A percentile compares a stretch with the other conserved stretches of the same genome.
These are phyloP conservation scores for Drosophila rhopaloa DNA, from an alignment of 1,140 invertebrate genomes.

Conservation along the genomic window DNA sequence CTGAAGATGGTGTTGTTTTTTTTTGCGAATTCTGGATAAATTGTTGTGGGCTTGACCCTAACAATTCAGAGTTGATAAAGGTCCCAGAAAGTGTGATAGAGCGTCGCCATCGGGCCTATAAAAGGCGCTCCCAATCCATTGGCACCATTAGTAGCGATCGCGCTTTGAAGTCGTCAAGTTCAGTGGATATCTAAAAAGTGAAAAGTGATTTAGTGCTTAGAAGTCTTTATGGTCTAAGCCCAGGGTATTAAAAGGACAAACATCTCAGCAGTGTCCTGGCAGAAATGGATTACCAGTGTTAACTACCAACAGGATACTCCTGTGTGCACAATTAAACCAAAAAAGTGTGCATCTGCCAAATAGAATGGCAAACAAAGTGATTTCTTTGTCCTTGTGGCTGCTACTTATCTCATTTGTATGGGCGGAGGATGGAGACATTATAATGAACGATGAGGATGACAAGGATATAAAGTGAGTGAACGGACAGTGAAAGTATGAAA, in stretches of 20 bases:
- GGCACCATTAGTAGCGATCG: slow-evolving; percentile 52
- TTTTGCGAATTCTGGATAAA: slow-evolving; percentile 32
- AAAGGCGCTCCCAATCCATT: slow-evolving; percentile 36
- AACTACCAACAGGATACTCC: slow-evolving; percentile 3
- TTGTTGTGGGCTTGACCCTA: slow-evolving; percentile 20
- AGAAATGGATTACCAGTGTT: slow-evolving; percentile 57
- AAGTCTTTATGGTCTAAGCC: slow-evolving; percentile 17
- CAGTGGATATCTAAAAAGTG: slow-evolving; percentile 27
- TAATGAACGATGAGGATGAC: slow-evolving; percentile 66
- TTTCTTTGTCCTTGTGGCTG: slow-evolving; percentile 33
- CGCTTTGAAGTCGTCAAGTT: slow-evolving; percentile 18
- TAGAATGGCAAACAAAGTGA: slow-evolving; percentile 52
- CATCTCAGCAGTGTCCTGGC: slow-evolving; percentile 5
- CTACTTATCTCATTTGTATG: slow-evolving; percentile 34
- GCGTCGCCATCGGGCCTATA: slow-evolving; percentile 45
- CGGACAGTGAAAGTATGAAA: background rate
- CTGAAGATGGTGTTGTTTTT: slow-evolving; percentile 43
- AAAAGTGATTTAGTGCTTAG: slow-evolving; percentile 9
- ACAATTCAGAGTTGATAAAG: slow-evolving; percentile 42
- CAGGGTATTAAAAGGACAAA: slow-evolving; percentile 4
- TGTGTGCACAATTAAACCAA: background rate
- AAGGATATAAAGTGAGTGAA: slow-evolving; percentile 57
- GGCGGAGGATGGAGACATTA: slow-evolving; percentile 59
- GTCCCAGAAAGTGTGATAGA: slow-evolving; percentile 33
- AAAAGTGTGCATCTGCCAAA: background rate